These are phyloP conservation scores for Boloria euphrosyne DNA, from an alignment of 2,888 invertebrate species.

Conservation along the genomic window DNA sequence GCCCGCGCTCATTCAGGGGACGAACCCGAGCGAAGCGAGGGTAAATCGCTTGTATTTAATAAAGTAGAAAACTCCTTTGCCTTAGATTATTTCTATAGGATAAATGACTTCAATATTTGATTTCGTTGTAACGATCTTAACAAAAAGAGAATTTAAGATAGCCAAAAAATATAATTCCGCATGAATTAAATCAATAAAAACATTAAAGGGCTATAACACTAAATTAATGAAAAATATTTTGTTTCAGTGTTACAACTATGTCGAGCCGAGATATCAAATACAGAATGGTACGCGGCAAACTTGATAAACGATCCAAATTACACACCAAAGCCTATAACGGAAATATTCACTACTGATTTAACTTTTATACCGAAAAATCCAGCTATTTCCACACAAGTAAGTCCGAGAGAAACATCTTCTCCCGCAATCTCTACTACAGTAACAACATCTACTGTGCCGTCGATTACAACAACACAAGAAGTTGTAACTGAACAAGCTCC, in stretches of 20 bases:
- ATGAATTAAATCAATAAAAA: no score
- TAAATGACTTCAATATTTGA: no score
- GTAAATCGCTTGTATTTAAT: no score
- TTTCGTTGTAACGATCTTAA: no score
- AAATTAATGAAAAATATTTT: constrained; percentile 8
- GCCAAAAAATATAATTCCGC: no score
- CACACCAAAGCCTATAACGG: constrained; percentile 68
- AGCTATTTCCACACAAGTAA: constrained; percentile 48
- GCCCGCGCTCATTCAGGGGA: no score
- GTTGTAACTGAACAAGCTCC: constrained; percentile 18
- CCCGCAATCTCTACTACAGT: constrained; percentile 30
- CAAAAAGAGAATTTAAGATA: no score
- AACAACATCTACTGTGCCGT: constrained; percentile 13
- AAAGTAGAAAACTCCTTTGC: neutral
- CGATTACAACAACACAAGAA: constrained; percentile 15
- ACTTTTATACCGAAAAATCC: constrained; percentile 60
- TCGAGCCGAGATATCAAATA: constrained; percentile 63
- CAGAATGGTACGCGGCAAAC: constrained; percentile 74
- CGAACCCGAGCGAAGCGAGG: no score
- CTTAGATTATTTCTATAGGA: neutral
- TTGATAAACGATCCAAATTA: constrained; percentile 64
- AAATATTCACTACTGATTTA: constrained; percentile 65
- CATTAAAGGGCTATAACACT: neutral
- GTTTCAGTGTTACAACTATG: constrained; percentile 76
- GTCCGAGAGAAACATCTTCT: constrained; percentile 23